Evolutionary conservation across 2,888 invertebrate genomes (phyloP).

Genomic region (Conus canariensis): DNA sequence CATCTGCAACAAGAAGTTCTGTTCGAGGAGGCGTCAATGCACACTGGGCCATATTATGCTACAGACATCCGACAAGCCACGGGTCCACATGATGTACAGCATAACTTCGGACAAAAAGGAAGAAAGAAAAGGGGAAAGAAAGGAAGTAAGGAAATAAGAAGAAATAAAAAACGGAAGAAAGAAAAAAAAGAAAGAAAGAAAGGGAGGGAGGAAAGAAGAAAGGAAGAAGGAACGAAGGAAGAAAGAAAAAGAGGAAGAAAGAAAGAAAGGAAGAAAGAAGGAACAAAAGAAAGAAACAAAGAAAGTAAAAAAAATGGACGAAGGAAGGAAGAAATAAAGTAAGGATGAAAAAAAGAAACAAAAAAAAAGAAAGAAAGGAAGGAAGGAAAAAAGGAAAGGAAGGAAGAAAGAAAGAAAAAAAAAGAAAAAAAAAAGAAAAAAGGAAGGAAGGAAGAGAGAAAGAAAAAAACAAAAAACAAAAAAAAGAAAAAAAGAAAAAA

Average conservation of each 20-base stretch:
- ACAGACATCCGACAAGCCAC: not conserved
- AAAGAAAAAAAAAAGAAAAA: no score
- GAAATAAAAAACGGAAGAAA: not conserved
- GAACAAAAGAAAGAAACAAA: no score
- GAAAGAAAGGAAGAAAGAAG: not conserved
- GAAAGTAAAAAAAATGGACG: no score
- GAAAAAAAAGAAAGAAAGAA: not conserved
- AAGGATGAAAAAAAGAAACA: not conserved
- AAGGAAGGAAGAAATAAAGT: not conserved
- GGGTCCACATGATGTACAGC: not conserved
- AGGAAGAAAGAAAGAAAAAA: not conserved
- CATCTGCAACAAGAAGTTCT: not conserved
- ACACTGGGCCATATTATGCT: not conserved
- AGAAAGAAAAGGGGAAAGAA: conserved; percentile 23
- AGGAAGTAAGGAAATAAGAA: conserved; percentile 16
- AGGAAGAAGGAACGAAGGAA: no score
- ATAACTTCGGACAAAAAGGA: not conserved
- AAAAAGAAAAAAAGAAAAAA: not conserved
- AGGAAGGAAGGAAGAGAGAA: not conserved
- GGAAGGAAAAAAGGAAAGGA: not conserved
- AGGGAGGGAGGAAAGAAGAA: not conserved
- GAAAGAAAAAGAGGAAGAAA: not conserved
- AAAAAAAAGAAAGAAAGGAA: conserved; percentile 21
- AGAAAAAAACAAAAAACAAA: no score
- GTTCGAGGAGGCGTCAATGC: not conserved